These are phyloP conservation scores for Lepidurus arcticus DNA, from an alignment of 1,140 invertebrate species.

Conservation along the genomic window DNA sequence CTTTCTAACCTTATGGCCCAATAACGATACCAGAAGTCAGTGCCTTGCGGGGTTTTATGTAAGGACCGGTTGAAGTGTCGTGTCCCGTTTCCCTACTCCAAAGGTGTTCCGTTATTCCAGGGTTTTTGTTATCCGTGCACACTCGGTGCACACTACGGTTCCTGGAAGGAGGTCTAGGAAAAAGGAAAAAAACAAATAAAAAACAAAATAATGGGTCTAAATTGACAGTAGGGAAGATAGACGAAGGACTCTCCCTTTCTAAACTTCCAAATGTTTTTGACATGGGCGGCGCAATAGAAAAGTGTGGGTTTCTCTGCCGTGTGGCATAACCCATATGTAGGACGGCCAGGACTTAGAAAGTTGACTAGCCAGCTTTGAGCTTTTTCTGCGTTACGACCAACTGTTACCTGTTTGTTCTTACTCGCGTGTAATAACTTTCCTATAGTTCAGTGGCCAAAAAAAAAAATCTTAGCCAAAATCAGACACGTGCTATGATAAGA, in stretches of 20 bases:
- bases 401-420: not conserved
- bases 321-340: slow-evolving; percentile 13
- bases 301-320: not conserved
- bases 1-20: not conserved
- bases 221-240: not conserved
- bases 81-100: not conserved
- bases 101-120: not conserved
- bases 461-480: too few relatives aligned
- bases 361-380: not conserved
- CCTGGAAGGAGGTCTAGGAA: not conserved
- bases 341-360: slow-evolving; percentile 4
- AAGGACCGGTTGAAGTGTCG: not conserved
- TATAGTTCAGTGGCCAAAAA: too few relatives aligned
- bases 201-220: not conserved
- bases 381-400: not conserved
- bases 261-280: not conserved
- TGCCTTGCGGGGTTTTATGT: not conserved
- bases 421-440: too few relatives aligned
- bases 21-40: not conserved
- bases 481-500: too few relatives aligned
- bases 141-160: not conserved
- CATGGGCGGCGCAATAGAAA: slow-evolving; percentile 7
- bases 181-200: not conserved
- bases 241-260: not conserved
- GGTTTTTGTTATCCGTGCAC: not conserved